phyloP scores from a whole-genome alignment of 1,140 invertebrate species.

The Pseudomyrmex dendroicus region DNA sequence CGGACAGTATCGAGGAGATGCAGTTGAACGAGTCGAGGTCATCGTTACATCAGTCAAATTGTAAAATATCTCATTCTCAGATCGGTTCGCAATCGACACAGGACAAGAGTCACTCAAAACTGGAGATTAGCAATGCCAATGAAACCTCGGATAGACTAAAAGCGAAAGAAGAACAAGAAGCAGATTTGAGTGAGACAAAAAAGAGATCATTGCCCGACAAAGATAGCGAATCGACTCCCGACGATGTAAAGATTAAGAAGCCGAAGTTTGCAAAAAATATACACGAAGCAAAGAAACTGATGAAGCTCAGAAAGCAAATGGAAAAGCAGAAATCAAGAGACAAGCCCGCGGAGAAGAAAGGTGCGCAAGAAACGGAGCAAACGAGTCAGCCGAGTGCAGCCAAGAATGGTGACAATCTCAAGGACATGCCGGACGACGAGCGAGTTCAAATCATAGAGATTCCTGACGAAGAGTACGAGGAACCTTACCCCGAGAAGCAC shows the following conservation, averaged over 20 bases:
- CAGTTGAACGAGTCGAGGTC: conserved; percentile 69
- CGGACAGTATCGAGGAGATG: conserved; percentile 78
- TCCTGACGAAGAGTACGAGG: conserved; percentile 81
- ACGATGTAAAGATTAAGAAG: conserved; percentile 82
- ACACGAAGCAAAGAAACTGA: conserved; percentile 86
- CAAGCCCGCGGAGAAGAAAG: conserved; percentile 75
- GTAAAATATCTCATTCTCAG: conserved; percentile 43
- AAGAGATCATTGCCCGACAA: conserved; percentile 76
- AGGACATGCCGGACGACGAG: conserved; percentile 80
- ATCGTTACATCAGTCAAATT: conserved; percentile 28
- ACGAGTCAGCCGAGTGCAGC: conserved; percentile 2
- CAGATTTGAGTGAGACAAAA: conserved; percentile 71
- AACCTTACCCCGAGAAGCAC: conserved; percentile 78
- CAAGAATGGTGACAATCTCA: conserved; percentile 49
- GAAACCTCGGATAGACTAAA: conserved; percentile 34
- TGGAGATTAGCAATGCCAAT: conserved; percentile 19
- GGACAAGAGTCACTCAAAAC: conserved; percentile 38
- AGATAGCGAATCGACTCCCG: conserved; percentile 36
- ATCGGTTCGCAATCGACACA: not conserved
- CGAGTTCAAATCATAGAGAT: conserved; percentile 84
- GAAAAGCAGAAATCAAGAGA: conserved; percentile 86
- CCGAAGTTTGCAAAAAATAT: conserved; percentile 88
- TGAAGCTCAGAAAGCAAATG: conserved; percentile 88
- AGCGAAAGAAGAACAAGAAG: conserved; percentile 1
- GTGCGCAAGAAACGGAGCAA: conserved; percentile 39